Conservation (phyloP, 2,113 vertebrate species). For the Melospiza georgiana region DNA sequence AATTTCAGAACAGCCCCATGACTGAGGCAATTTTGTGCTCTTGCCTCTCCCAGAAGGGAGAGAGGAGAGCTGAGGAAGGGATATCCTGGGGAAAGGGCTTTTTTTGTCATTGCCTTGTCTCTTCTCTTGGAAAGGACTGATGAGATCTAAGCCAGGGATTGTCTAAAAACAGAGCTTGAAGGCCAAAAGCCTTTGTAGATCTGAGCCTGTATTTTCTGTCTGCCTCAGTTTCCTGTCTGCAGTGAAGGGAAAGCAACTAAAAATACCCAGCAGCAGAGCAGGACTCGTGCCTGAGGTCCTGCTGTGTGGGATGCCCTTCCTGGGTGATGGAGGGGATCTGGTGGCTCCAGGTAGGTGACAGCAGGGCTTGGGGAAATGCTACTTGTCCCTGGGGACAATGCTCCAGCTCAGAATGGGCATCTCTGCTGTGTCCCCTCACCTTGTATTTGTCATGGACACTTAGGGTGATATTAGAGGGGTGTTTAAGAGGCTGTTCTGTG, state of each 20-base stretch:
- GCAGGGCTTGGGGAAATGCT: background rate
- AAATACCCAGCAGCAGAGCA: background rate
- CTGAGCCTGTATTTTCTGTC: background rate
- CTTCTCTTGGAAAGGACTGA: background rate
- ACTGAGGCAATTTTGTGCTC: background rate
- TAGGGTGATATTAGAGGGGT: background rate
- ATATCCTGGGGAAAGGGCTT: slow-evolving; percentile 3
- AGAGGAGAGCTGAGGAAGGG: background rate
- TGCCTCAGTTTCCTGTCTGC: slow-evolving; percentile 44
- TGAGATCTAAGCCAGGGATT: background rate
- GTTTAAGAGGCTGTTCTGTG: background rate
- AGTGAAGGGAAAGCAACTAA: background rate
- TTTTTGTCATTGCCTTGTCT: background rate
- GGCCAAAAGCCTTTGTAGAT: slow-evolving; percentile 3
- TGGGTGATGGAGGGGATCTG: background rate
- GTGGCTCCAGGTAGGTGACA: background rate
- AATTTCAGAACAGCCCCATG: slow-evolving; percentile 20
- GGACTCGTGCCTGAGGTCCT: background rate
- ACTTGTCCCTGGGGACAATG: background rate
- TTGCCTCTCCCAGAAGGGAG: background rate
- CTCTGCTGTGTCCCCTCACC: background rate
- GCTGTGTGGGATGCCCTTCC: background rate
- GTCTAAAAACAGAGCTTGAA: background rate
- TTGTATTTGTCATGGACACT: background rate
- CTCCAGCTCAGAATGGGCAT: background rate